A percentile compares a stretch with the other conserved stretches of the same genome.
Conservation (phyloP, 1,140 invertebrate species). For the Saccostrea cuccullata region DNA sequence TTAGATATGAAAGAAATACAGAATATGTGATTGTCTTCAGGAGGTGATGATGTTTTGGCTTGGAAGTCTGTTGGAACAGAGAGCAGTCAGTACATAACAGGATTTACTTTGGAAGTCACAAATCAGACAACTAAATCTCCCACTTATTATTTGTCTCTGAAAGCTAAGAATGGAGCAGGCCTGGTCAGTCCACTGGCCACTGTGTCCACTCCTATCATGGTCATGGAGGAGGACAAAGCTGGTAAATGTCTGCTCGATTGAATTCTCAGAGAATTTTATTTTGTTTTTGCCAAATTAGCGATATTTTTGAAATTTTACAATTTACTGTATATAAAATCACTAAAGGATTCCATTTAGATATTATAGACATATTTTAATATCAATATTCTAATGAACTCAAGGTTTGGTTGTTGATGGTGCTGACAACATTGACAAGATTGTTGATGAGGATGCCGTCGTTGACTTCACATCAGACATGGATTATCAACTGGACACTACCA, state of each 20-base stretch:
- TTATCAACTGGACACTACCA: slow-evolving; percentile 59
- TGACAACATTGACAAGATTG: slow-evolving; percentile 31
- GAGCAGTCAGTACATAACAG: slow-evolving; percentile 54
- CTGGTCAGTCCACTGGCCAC: slow-evolving; percentile 46
- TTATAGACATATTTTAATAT: too few relatives aligned
- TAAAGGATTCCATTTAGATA: too few relatives aligned
- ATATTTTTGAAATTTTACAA: too few relatives aligned
- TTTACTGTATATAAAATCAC: too few relatives aligned
- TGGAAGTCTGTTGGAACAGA: slow-evolving; percentile 44
- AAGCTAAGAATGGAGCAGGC: slow-evolving; percentile 66
- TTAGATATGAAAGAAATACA: too few relatives aligned
- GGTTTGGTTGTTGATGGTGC: too few relatives aligned
- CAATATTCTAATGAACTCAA: not conserved
- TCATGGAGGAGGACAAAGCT: too few relatives aligned
- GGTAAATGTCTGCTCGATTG: slow-evolving; percentile 17
- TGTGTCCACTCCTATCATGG: slow-evolving; percentile 62
- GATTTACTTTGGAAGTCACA: too few relatives aligned
- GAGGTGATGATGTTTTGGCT: slow-evolving; percentile 41
- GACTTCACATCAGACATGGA: slow-evolving; percentile 56
- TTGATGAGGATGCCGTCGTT: not conserved
- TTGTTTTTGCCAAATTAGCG: too few relatives aligned
- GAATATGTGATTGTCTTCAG: not conserved
- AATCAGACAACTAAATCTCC: slow-evolving; percentile 48
- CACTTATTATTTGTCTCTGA: slow-evolving; percentile 66
- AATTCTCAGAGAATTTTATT: too few relatives aligned